These are phyloP conservation scores for Octonoba sinensis DNA, from an alignment of 2,888 invertebrate genomes.

Conservation along the genomic window DNA sequence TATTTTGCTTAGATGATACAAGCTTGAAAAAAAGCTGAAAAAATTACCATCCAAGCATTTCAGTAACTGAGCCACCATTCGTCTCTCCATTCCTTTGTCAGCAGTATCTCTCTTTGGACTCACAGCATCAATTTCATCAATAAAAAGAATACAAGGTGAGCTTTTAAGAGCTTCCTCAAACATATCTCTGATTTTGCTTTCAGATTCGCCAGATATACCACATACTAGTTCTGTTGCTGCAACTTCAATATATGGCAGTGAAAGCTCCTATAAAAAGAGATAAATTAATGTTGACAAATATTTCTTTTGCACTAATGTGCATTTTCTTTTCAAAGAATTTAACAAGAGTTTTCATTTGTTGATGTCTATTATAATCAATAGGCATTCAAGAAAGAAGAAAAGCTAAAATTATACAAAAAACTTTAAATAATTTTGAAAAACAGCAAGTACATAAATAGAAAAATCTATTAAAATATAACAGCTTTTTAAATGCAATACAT, in stretches of 20 bases:
- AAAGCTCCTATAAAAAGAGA: slow-evolving; percentile 78
- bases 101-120: slow-evolving; percentile 90
- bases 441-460: too few species aligned
- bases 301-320: too few species aligned
- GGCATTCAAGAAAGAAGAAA: too few species aligned
- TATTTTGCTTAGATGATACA: not conserved
- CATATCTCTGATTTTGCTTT: slow-evolving; percentile 82
- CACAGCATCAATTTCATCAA: slow-evolving; percentile 98
- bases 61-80: slow-evolving; percentile 93
- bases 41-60: slow-evolving; percentile 85
- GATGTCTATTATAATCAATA: too few species aligned
- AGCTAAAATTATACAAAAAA: too few species aligned
- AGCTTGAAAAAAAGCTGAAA: not conserved
- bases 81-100: slow-evolving; percentile 94
- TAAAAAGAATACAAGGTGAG: slow-evolving; percentile 88
- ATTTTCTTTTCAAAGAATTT: too few species aligned
- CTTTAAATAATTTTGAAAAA: too few species aligned
- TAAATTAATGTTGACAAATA: not conserved
- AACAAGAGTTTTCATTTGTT: too few species aligned
- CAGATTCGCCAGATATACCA: slow-evolving; percentile 95
- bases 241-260: slow-evolving; percentile 86
- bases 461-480: too few species aligned
- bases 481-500: too few species aligned
- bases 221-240: slow-evolving; percentile 93
- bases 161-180: slow-evolving; percentile 85